Percentiles rank a stretch among this genome's conserved stretches.
These are phyloP conservation scores for Euphydryas editha DNA, from an alignment of 2,888 invertebrate genomes.

Conservation along the genomic window DNA sequence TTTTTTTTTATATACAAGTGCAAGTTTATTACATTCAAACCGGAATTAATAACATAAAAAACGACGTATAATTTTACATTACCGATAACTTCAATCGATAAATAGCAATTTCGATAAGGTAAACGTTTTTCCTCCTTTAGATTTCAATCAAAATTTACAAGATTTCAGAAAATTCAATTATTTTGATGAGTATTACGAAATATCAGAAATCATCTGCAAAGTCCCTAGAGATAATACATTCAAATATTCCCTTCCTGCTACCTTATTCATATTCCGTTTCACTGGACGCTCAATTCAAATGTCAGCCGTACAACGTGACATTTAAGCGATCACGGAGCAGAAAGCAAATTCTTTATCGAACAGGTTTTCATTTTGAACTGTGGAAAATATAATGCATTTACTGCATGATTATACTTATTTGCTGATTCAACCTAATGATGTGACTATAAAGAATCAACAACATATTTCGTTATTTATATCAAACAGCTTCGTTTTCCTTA, in stretches of 20 bases:
- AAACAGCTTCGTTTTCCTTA: too few species aligned
- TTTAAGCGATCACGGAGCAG: constrained; percentile 64
- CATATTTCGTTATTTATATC: too few species aligned
- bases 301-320: constrained; percentile 65
- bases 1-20: not conserved
- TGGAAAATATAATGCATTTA: not conserved
- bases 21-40: not conserved
- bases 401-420: not conserved
- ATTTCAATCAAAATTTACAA: not conserved
- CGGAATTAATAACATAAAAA: not conserved
- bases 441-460: too few species aligned
- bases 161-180: not conserved
- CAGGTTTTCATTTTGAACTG: constrained; percentile 7
- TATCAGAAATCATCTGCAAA: constrained; percentile 3
- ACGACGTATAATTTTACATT: not conserved
- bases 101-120: not conserved
- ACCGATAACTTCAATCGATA: not conserved
- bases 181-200: not conserved
- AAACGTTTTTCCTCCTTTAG: not conserved
- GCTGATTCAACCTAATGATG: not conserved
- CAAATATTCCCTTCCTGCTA: constrained; percentile 17
- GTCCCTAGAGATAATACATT: constrained; percentile 10
- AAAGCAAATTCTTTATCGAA: constrained; percentile 27
- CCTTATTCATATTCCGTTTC: constrained; percentile 40
- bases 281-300: constrained; percentile 58